Base-by-base conservation (phyloP, 1,140 invertebrate species). In the Asobara japonica region DNA sequence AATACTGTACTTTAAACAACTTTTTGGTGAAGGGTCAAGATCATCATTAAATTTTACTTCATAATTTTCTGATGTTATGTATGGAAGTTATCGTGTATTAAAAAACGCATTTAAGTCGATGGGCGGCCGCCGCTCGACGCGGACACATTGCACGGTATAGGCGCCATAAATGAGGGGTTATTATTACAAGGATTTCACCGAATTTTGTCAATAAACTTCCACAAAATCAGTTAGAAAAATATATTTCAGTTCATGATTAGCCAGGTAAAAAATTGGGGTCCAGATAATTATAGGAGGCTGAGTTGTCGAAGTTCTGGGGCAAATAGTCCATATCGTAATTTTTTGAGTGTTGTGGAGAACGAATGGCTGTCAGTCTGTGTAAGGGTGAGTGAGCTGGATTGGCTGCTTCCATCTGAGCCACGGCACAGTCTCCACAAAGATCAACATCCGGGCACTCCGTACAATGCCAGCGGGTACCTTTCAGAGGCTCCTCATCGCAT, bases 381-480 rank as follows among this genome's bases (percentile, higher is more conserved):
- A 77, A 79, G 27, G 82, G 76, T 60, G 88, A 4, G 11, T 56
- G 51, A 18, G 18, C 22, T 13, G 51, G 51, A 68, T 82, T 79
- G 64, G 83, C 80, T 25, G 78, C 33, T 61, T 88, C 81, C 18
- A 87, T 77, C 77, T 88, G 86, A 29, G 79, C 76, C 0, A 87
- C 77, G 7, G 82, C 86, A 74, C 88, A 89, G 77, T 89, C 85
- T 8, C 78, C 77, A 66, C 89, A 92, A 71, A 91, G 88, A 79
- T 91, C 89, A 16, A 89, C 80, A 30, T 81, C 71, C 7, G 82
- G 83, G 78, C 91, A 92, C 41, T 89, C 88, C 30, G 80, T 83
- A 78, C 94, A 95, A 77, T 93, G 92, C 93, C 93, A 95, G 66
- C 93, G 87, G 3, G 89, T 89, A 11, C 92, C 92, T 30, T 88